Base-by-base conservation (phyloP, 2,113 vertebrate species). In the Parotia lawesii region DNA sequence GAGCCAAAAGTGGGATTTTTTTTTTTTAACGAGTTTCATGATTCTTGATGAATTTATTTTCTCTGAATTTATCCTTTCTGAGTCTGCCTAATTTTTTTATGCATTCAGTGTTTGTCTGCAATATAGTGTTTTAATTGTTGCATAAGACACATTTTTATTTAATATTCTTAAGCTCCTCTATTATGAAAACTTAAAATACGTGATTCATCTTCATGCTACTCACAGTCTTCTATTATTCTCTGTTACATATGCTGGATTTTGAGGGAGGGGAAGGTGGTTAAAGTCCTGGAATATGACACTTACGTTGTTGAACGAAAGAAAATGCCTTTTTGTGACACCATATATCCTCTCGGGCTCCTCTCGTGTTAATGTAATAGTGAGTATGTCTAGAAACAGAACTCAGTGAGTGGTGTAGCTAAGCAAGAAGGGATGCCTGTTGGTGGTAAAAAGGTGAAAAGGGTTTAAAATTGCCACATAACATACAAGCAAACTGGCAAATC, bases 241-340 rank as follows among this genome's bases (percentile, higher is more conserved):
- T 78, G 2, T 38, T 24, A 25, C 0, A 3, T 44, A 19, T 44
- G 10, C 6, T 76, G n/a, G 48, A 56, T 90, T 71, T 44, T 91
- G 40, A 75, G 31, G 16, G 44, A 81, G 13, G 7, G 17, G 11
- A 83, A 60, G 11, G 3, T 64, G n/a, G 74, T 85, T 60, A 14
- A 78, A 82, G 53, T 74, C 37, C 50, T 84, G 29, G 51, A 82
- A 15, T 69, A 38, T 56, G 50, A 19, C 7, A 9, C 12, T 78
- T 54, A 10, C 0, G 0, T 31, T 64, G 14, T 19, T 84, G 37
- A 89, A 77, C 0, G 0, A 82, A 62, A 35, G 40, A 72, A 92
- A 61, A 64, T 45, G 18, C 15, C 6, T 74, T 93, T 93, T 74
- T 47, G 8, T 81, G 22, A 42, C 18, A 38, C 11, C 7, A 3